Evolutionary conservation across 2,797 vertebrate genomes (phyloP).

Genomic region (Bufotes viridis): DNA sequence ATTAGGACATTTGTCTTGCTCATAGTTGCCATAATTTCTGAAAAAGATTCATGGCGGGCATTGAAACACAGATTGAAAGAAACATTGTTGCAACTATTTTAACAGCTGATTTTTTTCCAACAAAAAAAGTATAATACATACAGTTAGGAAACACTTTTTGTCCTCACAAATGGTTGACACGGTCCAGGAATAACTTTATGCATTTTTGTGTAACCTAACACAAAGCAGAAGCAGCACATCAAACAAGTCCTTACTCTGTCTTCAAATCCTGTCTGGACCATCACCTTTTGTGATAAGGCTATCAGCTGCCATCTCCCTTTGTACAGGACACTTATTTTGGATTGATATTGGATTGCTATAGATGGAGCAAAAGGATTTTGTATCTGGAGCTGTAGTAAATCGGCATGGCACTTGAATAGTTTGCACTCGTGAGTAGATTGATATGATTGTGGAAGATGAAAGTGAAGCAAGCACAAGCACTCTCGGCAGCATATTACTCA

Average conservation of each 20-base stretch:
- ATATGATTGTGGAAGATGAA: neutral
- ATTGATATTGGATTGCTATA: neutral
- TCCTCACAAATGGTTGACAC: neutral
- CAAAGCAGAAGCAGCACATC: neutral
- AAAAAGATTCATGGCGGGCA: neutral
- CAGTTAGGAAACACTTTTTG: neutral
- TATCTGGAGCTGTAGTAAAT: neutral
- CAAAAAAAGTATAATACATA: neutral
- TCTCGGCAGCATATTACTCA: neutral
- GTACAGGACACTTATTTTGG: neutral
- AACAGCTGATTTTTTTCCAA: neutral
- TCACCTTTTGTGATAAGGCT: conserved; percentile 23
- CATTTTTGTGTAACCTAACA: neutral
- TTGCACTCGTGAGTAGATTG: neutral
- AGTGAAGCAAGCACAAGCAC: neutral
- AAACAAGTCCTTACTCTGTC: neutral
- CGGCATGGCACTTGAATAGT: neutral
- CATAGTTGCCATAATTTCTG: neutral
- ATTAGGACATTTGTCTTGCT: neutral
- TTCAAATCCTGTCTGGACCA: neutral
- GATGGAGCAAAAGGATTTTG: neutral
- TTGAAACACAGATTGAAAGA: neutral
- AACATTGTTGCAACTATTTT: neutral
- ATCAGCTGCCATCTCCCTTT: neutral
- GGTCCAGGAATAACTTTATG: neutral